Conservation (phyloP, 2,797 vertebrate species). For the Telmatherina bonti region DNA sequence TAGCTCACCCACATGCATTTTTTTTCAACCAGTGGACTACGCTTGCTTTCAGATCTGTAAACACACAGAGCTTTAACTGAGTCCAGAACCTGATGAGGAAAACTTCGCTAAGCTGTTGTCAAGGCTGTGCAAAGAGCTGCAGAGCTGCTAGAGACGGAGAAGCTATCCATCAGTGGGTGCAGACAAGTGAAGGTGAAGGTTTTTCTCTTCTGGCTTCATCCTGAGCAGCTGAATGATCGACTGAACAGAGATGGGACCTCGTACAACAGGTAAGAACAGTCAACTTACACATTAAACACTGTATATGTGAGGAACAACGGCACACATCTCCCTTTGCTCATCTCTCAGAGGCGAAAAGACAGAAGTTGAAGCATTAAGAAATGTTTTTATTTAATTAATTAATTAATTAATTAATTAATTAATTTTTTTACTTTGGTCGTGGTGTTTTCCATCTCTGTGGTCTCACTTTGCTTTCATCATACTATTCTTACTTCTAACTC, state of each 20-base stretch:
- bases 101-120: background rate
- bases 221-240: background rate
- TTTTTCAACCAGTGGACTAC: slow-evolving; percentile 26
- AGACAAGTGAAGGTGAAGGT: background rate
- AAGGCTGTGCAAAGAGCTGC: background rate
- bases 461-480: background rate
- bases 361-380: background rate
- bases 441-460: background rate
- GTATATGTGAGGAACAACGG: background rate
- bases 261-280: slow-evolving; percentile 63
- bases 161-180: background rate
- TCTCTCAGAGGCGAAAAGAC: background rate
- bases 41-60: slow-evolving; percentile 44
- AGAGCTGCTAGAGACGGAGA: background rate
- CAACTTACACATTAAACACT: fast-evolving
- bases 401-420: background rate
- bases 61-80: slow-evolving; percentile 32
- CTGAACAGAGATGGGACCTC: slow-evolving; percentile 67
- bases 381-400: background rate
- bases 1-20: slow-evolving; percentile 53
- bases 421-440: background rate
- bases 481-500: background rate
- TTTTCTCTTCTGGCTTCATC: background rate
- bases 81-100: slow-evolving; percentile 1
- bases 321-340: background rate